A percentile compares a stretch with the other conserved stretches of the same genome.
Evolutionary conservation across 2,113 vertebrate genomes (phyloP).

Genomic region (Leuciscus idus): DNA sequence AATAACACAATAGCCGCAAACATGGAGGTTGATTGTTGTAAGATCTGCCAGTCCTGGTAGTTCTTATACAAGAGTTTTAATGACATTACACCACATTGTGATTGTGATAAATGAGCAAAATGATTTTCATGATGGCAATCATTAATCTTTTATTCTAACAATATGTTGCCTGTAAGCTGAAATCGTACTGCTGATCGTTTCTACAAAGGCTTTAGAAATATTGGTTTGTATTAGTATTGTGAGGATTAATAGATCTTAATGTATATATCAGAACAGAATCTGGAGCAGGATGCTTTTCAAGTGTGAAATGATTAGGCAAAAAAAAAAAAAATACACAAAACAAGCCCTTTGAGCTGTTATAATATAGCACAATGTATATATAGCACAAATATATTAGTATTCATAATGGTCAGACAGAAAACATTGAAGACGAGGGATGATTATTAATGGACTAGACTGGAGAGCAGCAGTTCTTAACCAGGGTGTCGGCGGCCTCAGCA

Average conservation of each 20-base stretch:
- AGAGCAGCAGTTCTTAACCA: no score
- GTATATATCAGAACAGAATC: background rate
- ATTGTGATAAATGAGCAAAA: conserved; percentile 19
- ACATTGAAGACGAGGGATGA: no score
- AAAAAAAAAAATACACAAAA: background rate
- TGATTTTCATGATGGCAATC: background rate
- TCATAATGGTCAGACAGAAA: no score
- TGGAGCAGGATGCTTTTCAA: background rate
- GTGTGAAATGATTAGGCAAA: background rate
- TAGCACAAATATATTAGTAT: no score
- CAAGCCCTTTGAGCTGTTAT: background rate
- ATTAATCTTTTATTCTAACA: conserved; percentile 29
- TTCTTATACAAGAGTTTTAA: background rate
- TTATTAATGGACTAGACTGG: no score
- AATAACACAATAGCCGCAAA: conserved; percentile 42
- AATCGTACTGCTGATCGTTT: background rate
- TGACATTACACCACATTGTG: background rate
- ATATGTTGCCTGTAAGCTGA: conserved; percentile 11
- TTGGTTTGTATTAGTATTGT: background rate
- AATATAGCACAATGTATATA: background rate
- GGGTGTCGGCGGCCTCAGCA: no score
- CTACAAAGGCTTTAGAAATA: background rate
- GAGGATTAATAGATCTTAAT: background rate
- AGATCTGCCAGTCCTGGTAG: background rate
- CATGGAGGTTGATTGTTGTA: background rate